These are phyloP conservation scores for Scatophagus argus DNA, from an alignment of 2,113 vertebrate species.

Conservation along the genomic window DNA sequence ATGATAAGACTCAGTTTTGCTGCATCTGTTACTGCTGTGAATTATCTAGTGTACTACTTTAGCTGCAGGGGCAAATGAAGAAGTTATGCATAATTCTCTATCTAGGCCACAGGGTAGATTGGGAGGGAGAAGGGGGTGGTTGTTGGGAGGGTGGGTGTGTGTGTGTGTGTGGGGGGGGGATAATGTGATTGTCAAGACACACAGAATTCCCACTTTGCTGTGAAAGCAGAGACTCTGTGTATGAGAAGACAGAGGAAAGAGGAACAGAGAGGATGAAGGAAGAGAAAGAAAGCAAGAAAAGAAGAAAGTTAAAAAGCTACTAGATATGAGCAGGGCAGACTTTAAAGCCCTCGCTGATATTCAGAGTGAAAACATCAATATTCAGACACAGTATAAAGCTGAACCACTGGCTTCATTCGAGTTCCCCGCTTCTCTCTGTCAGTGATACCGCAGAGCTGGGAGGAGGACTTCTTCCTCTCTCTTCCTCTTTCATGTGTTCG, in stretches of 20 bases:
- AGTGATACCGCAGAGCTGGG: conserved; percentile 45
- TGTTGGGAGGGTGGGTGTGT: neutral
- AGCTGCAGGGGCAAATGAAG: conserved; percentile 64
- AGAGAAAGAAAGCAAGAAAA: conserved; percentile 8
- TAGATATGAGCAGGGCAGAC: conserved; percentile 6
- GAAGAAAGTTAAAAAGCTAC: conserved; percentile 10
- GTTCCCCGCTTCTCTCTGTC: conserved; percentile 9
- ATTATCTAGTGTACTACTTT: conserved; percentile 47
- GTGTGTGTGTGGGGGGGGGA: too few relatives aligned
- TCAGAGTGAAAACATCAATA: conserved; percentile 53
- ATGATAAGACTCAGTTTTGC: conserved; percentile 41
- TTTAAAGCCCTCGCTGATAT: conserved; percentile 46
- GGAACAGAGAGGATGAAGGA: neutral
- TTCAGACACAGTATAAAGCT: conserved; percentile 43
- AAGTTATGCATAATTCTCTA: conserved; percentile 71
- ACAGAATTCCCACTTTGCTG: conserved; percentile 55
- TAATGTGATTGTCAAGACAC: conserved; percentile 65
- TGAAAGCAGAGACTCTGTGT: conserved; percentile 6
- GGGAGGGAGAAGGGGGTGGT: neutral
- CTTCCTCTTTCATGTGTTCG: conserved; percentile 30
- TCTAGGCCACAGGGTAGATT: conserved; percentile 72
- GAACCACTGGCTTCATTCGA: conserved; percentile 37
- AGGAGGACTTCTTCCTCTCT: conserved; percentile 28
- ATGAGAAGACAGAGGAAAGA: neutral
- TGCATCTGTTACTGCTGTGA: conserved; percentile 52